Evolutionary conservation across 2,888 invertebrate species (phyloP).

Genomic region (Netelia melanura): DNA sequence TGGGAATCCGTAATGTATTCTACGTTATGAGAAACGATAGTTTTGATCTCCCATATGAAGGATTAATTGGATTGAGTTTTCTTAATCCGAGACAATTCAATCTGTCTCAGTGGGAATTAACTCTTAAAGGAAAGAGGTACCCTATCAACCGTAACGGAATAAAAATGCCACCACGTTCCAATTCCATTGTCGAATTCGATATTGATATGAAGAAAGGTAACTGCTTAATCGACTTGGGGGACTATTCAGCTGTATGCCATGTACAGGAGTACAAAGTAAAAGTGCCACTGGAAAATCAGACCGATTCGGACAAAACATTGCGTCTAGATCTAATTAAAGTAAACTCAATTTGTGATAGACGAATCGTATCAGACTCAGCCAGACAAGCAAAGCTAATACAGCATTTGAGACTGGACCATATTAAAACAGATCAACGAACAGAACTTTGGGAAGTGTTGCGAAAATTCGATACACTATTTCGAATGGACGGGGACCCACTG

Average conservation of each 20-base stretch:
- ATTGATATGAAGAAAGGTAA: constrained; percentile 8
- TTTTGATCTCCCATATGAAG: constrained; percentile 22
- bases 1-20: constrained; percentile 32
- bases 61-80: constrained; percentile 9
- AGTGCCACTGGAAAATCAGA: constrained; percentile 20
- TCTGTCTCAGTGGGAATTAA: constrained; percentile 13
- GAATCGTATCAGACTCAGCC: constrained; percentile 1
- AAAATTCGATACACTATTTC: constrained; percentile 12
- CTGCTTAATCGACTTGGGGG: constrained; percentile 7
- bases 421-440: constrained; percentile 14
- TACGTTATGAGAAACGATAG: constrained; percentile 22
- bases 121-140: constrained; percentile 12
- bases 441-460: constrained; percentile 11
- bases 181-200: constrained; percentile 8
- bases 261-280: constrained; percentile 9
- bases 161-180: constrained; percentile 11
- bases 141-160: constrained; percentile 18
- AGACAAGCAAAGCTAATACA: constrained; percentile 10
- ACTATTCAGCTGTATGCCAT: constrained; percentile 17
- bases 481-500: constrained; percentile 17
- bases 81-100: constrained; percentile 5
- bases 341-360: constrained; percentile 10
- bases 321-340: constrained; percentile 4
- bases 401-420: constrained; percentile 12
- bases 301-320: constrained; percentile 13